phyloP scores from a whole-genome alignment of 1,140 invertebrate species.

The Drosophila nigromelanica region DNA sequence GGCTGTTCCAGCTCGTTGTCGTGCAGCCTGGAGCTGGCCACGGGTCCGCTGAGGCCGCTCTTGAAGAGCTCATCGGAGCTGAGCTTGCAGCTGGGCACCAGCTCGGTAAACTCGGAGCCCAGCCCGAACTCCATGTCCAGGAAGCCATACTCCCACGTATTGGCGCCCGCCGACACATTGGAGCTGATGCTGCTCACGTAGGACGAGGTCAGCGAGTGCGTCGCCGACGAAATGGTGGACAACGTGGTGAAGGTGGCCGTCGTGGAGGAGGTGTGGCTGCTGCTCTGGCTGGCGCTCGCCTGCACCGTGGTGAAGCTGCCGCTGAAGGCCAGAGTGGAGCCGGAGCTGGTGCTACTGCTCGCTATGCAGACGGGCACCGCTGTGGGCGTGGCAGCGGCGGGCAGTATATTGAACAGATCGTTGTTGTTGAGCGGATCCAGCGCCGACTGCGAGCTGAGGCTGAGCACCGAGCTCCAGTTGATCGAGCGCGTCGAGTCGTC shows the following conservation, averaged over 20 bases:
- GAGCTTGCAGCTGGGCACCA: slow-evolving; percentile 86
- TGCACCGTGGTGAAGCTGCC: slow-evolving; percentile 72
- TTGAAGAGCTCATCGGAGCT: slow-evolving; percentile 88
- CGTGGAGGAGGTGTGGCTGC: slow-evolving; percentile 44
- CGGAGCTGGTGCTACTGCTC: slow-evolving; percentile 34
- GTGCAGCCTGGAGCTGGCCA: slow-evolving; percentile 60
- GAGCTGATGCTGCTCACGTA: slow-evolving; percentile 78
- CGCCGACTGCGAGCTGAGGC: slow-evolving; percentile 92
- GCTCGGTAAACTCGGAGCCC: slow-evolving; percentile 85
- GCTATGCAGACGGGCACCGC: slow-evolving; percentile 71
- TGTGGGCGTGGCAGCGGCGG: slow-evolving; percentile 71
- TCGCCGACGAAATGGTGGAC: slow-evolving; percentile 77
- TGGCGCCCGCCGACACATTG: slow-evolving; percentile 62
- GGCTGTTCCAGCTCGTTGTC: slow-evolving; percentile 83
- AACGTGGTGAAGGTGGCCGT: slow-evolving; percentile 78
- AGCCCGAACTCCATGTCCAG: slow-evolving; percentile 85
- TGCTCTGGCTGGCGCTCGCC: slow-evolving; percentile 24
- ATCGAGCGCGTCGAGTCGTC: slow-evolving; percentile 91
- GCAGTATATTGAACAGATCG: slow-evolving; percentile 86
- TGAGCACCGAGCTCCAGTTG: slow-evolving; percentile 95
- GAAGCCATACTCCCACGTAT: slow-evolving; percentile 83
- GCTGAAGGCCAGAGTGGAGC: slow-evolving; percentile 66
- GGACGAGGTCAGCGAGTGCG: slow-evolving; percentile 77
- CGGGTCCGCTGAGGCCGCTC: slow-evolving; percentile 67
- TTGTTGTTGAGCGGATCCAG: slow-evolving; percentile 93